Base-by-base conservation (phyloP, 1,140 invertebrate genomes). In the Rhizoglyphus robini region DNA sequence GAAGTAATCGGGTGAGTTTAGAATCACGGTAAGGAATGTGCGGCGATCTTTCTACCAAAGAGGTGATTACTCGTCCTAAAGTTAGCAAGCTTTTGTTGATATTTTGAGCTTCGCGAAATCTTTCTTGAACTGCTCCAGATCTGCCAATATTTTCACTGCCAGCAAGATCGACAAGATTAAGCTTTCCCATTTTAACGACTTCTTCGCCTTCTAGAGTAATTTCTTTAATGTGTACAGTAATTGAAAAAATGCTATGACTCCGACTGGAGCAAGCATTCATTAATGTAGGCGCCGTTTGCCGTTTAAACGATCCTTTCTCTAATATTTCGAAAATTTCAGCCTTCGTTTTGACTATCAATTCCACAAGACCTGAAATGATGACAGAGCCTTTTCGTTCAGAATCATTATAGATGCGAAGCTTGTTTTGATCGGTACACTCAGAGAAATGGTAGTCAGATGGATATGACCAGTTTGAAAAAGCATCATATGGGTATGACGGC, bases 11-110 rank as follows among this genome's bases (percentile, higher is more conserved):
- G 0, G 92, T 96, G 57, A 96, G 76, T 76, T 71, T 71, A 11
- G 60, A 48, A 29, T 74, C 88, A 86, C 89, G 81, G 76, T 97
- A 98, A 0, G 94, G 95, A 70, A 98, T 82, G 76, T 97, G 93
- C 18, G 8, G 8, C 60, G 87, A 84, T 72, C 86, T 81, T 75
- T 96, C 91, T 15, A 95, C 92, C 20, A 99, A 78, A 5, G 90
- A 84, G 0, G 90, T 96, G 67, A 99, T 98, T 20, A 97, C 93
- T 72, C 94, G 80, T 0, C 95, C 95, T 0, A 99, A 81, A 0
- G 94, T 96, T 29, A 98, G 76, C 15, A 98, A 78, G 20, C 87
- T 91, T 74, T 95, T 89, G 77, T 99, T 99, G 59, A 99, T 97
- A 73, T 88, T 96, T 36, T 79, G 80, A 41, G 93, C 93, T 82